Conservation (phyloP, 2,797 vertebrate genomes). For the Sebastes oblongus region DNA sequence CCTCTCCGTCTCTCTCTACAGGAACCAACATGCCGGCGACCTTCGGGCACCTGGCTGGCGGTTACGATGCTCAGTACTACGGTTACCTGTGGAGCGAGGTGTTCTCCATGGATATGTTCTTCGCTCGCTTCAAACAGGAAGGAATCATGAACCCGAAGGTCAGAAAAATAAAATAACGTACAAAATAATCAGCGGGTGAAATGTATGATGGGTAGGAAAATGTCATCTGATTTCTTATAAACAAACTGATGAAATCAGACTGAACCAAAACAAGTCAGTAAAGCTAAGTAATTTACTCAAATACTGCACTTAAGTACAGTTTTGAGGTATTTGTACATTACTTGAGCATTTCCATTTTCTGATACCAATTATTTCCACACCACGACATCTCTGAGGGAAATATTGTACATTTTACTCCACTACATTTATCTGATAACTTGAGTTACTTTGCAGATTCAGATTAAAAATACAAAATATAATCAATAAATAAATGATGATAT, state of each 20-base stretch:
- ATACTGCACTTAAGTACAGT: background rate
- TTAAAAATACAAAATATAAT: background rate
- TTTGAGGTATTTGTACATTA: background rate
- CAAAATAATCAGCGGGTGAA: background rate
- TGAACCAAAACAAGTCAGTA: background rate
- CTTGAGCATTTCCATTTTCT: background rate
- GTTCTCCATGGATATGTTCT: conserved; percentile 98
- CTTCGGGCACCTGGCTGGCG: conserved; percentile 94
- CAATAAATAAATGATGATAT: background rate
- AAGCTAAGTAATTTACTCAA: background rate
- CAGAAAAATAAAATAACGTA: background rate
- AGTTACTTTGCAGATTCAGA: background rate
- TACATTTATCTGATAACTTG: background rate
- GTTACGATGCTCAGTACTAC: conserved; percentile 97
- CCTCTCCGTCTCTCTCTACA: conserved; percentile 46
- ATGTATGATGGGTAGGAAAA: background rate
- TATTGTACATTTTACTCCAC: background rate
- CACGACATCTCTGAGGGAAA: background rate
- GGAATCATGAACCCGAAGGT: conserved; percentile 95
- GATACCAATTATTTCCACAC: background rate
- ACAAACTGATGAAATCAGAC: background rate
- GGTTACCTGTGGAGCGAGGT: conserved; percentile 99
- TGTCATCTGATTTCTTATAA: background rate
- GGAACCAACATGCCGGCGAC: conserved; percentile 98
- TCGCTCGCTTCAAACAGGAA: conserved; percentile 92